A percentile compares a stretch with the other conserved stretches of the same genome.
These are phyloP conservation scores for Phaenicophaeus curvirostris DNA, from an alignment of 2,797 vertebrate genomes.

Conservation along the genomic window DNA sequence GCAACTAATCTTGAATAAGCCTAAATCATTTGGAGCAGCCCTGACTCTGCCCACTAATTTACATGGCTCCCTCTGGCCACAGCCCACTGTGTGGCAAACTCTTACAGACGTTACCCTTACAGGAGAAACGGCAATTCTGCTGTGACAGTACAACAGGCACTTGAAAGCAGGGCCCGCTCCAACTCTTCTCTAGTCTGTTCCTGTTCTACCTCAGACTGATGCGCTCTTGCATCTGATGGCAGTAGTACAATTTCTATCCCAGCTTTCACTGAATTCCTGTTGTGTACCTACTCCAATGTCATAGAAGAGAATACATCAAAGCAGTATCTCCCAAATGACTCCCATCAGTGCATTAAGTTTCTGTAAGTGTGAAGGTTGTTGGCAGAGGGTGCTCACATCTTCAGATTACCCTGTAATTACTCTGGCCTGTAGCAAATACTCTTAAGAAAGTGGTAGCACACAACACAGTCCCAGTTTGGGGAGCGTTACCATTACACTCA, in stretches of 20 bases:
- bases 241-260: not conserved
- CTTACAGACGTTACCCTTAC: not conserved
- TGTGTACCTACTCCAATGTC: not conserved
- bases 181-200: fast-evolving
- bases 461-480: not conserved
- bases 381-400: not conserved
- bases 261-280: fast-evolving
- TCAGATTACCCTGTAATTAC: not conserved
- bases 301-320: not conserved
- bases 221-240: not conserved
- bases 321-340: not conserved
- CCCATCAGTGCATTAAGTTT: not conserved
- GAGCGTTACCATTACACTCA: not conserved
- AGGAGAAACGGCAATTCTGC: not conserved
- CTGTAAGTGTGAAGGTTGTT: not conserved
- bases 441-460: not conserved
- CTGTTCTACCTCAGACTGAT: not conserved
- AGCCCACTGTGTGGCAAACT: not conserved
- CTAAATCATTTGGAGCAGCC: not conserved
- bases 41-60: not conserved
- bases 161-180: not conserved
- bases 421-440: not conserved
- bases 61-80: not conserved
- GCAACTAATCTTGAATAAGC: not conserved
- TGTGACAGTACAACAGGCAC: not conserved